Evolutionary conservation across 2,113 vertebrate genomes (phyloP).

Genomic region (Cichladusa arquata): DNA sequence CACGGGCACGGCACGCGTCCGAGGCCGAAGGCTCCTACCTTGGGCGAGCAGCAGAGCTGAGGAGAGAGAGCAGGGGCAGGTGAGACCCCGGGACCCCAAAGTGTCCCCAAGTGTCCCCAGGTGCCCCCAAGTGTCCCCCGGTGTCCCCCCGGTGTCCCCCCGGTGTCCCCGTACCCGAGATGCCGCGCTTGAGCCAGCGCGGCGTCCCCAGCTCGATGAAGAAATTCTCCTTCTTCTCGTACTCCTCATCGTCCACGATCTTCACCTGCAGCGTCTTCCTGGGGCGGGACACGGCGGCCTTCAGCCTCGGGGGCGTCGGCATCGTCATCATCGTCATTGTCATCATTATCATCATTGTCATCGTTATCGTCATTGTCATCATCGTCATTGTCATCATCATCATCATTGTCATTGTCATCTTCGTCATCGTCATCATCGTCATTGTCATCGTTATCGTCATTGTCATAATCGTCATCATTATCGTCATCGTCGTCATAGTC

Average conservation of each 20-base stretch:
- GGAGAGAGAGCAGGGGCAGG: background rate
- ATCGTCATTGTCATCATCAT: rapidly evolving
- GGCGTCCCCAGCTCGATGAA: background rate
- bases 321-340: rapidly evolving
- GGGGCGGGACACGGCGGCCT: background rate
- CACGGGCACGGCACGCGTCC: background rate
- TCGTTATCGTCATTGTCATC: rapidly evolving
- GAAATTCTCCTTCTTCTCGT: background rate
- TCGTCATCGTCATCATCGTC: too few species aligned
- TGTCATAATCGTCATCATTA: too few species aligned
- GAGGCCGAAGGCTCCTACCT: background rate
- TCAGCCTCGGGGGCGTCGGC: rapidly evolving
- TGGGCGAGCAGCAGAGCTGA: background rate
- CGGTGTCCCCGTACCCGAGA: background rate
- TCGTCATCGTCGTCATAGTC: too few species aligned
- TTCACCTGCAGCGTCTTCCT: constrained; percentile 1
- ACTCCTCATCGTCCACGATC: background rate
- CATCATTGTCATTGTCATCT: rapidly evolving
- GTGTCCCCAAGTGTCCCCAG: rapidly evolving
- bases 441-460: too few species aligned
- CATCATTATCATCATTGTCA: rapidly evolving
- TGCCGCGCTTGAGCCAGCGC: background rate
- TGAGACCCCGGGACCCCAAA: background rate
- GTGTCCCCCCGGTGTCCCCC: background rate
- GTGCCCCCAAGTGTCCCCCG: rapidly evolving